Percentiles rank a stretch among this genome's conserved stretches.
These are phyloP conservation scores for Cerceris ruficornis DNA, from an alignment of 2,888 invertebrate genomes.

Conservation along the genomic window DNA sequence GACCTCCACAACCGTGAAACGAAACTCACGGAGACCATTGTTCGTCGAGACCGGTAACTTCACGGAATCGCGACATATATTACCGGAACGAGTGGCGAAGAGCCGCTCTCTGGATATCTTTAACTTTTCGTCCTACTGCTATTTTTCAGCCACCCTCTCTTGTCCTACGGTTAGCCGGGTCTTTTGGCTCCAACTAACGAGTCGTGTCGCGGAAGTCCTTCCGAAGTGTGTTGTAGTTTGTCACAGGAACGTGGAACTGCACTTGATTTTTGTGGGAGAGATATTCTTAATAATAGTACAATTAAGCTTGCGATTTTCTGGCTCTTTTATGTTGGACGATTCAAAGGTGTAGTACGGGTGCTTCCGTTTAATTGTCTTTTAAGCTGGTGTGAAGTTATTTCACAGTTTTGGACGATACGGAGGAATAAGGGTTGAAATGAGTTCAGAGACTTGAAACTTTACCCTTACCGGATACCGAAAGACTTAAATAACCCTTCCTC, in stretches of 20 bases:
- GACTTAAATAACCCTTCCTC: too few species aligned
- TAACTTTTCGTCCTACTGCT: constrained; percentile 62
- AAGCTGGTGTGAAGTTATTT: too few species aligned
- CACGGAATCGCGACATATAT: constrained; percentile 79
- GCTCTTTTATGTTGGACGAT: too few species aligned
- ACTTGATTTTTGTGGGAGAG: not conserved
- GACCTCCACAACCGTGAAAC: constrained; percentile 60
- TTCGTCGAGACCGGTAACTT: constrained; percentile 77
- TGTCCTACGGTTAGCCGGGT: constrained; percentile 1
- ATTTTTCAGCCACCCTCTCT: constrained; percentile 58
- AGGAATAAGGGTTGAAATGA: too few species aligned
- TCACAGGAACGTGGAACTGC: not conserved
- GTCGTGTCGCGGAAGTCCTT: not conserved
- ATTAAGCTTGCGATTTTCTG: too few species aligned
- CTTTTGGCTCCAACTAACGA: constrained; percentile 2
- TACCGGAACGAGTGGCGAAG: constrained; percentile 68
- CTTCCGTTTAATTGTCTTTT: too few species aligned
- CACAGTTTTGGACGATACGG: too few species aligned
- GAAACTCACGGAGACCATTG: constrained; percentile 74
- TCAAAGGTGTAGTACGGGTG: too few species aligned
- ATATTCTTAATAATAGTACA: too few species aligned
- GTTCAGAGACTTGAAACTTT: too few species aligned
- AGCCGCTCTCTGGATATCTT: constrained; percentile 63
- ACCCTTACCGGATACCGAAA: too few species aligned
- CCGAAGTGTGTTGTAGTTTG: not conserved